These are phyloP conservation scores for Loris lydekkerianus DNA, from an alignment of 2,797 vertebrate species.

Conservation along the genomic window DNA sequence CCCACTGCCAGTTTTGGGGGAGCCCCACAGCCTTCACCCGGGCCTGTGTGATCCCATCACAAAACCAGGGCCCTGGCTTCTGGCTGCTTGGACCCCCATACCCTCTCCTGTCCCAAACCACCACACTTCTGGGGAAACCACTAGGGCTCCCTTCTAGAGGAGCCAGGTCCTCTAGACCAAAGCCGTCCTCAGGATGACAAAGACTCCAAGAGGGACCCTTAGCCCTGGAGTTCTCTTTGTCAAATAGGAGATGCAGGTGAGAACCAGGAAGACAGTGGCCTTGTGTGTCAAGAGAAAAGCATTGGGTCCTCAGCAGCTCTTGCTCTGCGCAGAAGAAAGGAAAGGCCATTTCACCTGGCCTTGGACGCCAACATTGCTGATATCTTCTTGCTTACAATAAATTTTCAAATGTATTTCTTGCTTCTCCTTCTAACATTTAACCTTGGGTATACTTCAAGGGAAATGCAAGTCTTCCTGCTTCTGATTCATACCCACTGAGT, in stretches of 20 bases:
- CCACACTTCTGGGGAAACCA: not conserved
- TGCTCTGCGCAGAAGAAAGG: not conserved
- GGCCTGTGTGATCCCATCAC: not conserved
- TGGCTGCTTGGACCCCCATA: not conserved
- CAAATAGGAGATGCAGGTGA: not conserved
- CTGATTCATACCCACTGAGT: slow-evolving; percentile 82
- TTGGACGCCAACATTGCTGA: not conserved
- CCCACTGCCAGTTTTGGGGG: fast-evolving
- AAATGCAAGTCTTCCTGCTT: slow-evolving; percentile 65
- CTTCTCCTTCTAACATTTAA: slow-evolving; percentile 54
- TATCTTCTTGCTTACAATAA: not conserved
- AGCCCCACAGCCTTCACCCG: not conserved
- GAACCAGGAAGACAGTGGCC: fast-evolving
- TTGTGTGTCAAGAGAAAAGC: too few relatives aligned
- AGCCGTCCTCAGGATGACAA: not conserved
- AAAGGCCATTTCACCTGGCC: not conserved
- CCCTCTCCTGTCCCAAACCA: not conserved
- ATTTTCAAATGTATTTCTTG: slow-evolving; percentile 45
- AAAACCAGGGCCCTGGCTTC: not conserved
- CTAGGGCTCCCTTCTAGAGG: not conserved
- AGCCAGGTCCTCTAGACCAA: not conserved
- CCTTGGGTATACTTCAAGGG: slow-evolving; percentile 76
- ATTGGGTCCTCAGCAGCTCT: fast-evolving
- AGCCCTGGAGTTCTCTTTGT: not conserved
- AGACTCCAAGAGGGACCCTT: not conserved